Evolutionary conservation across 2,797 vertebrate species (phyloP), one percentile per base, ranked within the genome.

Genomic region (Neosilurus mollespiculum): DNA sequence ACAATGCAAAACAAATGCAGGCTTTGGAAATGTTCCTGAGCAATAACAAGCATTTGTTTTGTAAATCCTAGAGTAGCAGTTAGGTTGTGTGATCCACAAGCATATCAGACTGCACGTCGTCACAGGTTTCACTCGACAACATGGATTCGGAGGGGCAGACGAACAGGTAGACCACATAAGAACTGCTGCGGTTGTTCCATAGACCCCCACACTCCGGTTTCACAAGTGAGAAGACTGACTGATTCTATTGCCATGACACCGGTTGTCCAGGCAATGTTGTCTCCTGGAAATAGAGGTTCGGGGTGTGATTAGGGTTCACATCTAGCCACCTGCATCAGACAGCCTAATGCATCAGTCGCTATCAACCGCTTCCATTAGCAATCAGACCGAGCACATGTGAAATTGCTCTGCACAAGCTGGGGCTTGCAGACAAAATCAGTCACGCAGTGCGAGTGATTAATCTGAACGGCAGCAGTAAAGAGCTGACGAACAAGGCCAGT

Each of bases 321-420:
- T 64, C 58, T 30, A 58, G 6, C 70, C 81, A 76, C 81, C 71
- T 76, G 24, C 61, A 65, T 11, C 61, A 64, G 49, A 66, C 61
- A 76, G 81, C 18, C 71, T 56, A 81, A 81, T 71, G 67, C 66
- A 71, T 69, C 79, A 49, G 66, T 58, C 67, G 43, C 54, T 2
- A 70, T 58, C 81, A 75, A 73, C 12, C 81, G 22, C n/a, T 64
- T 75, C 81, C 61, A 64, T 82, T 82, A 82, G 81, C 70, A 72
- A 72, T 62, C 67, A 81, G 15, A 30, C 59, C 30, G 56, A 75
- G 24, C 70, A 64, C 80, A 82, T 73, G 51, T 43, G 65, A 80
- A 80, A 72, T 65, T 72, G 58, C 34, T 53, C 70, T 9, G 64
- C 43, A 53, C 80, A 73, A 64, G 80, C 69, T 16, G 11, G 43